These are phyloP conservation scores for Acanthosepion lycidas DNA, from an alignment of 2,888 invertebrate species.

Conservation along the genomic window DNA sequence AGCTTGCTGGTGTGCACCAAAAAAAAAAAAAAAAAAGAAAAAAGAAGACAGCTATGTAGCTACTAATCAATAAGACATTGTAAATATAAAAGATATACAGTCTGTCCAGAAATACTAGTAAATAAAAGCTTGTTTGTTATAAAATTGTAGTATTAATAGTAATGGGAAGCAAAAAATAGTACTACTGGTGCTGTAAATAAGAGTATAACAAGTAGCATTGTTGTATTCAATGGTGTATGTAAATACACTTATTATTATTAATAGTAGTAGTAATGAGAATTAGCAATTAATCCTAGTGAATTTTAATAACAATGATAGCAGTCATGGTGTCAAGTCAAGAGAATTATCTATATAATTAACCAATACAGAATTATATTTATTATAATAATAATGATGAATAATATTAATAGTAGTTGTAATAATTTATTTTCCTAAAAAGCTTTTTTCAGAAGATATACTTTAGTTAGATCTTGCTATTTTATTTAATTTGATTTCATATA, in stretches of 20 bases:
- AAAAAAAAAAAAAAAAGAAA: background rate
- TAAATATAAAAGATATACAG: background rate
- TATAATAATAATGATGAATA: background rate
- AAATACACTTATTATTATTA: background rate
- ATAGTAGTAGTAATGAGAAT: background rate
- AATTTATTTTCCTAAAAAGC: background rate
- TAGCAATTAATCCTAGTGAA: background rate
- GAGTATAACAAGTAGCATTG: background rate
- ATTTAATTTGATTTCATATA: background rate
- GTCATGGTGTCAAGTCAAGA: background rate
- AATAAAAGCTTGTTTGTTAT: background rate
- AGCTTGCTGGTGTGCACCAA: background rate
- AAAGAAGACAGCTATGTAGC: background rate
- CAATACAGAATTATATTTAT: background rate
- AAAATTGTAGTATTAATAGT: background rate
- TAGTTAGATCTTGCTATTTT: background rate
- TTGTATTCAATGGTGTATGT: background rate
- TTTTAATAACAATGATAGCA: background rate
- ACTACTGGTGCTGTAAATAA: background rate
- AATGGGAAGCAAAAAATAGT: background rate
- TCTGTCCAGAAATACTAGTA: background rate
- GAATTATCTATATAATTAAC: slow-evolving; percentile 7
- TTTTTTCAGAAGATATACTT: background rate
- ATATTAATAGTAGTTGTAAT: background rate
- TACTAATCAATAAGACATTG: background rate